Evolutionary conservation across 2,888 invertebrate species (phyloP), one percentile per base, ranked within the genome.

Genomic region (Sphaerophoria rueppellii): DNA sequence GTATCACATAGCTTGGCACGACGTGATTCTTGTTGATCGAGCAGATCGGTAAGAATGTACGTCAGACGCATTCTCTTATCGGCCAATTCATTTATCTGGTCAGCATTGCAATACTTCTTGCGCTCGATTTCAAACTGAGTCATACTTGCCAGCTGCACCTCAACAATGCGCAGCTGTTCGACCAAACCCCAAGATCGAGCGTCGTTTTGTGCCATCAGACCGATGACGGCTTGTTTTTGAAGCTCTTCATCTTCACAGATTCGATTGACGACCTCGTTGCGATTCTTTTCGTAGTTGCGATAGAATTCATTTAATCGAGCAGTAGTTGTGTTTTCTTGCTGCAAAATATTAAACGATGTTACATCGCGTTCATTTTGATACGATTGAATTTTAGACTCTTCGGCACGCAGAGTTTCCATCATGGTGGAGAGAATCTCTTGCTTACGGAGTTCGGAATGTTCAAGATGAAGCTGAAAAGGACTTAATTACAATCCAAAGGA

Each of bases 181-280:
- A 95, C 93, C 35, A 96, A 92, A 88, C 95, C 95, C 95, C 96
- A 96, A 86, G 94, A 95, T 88, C 95, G 94, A 6, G 95, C 94
- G 91, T 96, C 96, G 85, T 95, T 95, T 89, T 94, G 93, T 91
- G 95, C 95, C 81, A 96, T 91, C 58, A 96, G 91, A 12, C 95
- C 94, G 35, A 95, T 94, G 4, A 96, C 95, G 7, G 95, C 94
- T 5, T 94, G 95, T 90, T 95, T 95, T 90, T 96, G 96, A 71
- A 96, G 89, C 87, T 95, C 95, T 89, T 94, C 95, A 89, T 96
- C 95, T 89, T 94, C 93, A 87, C 94, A 92, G 72, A 96, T 92
- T 88, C 94, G 93, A 60, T 93, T 92, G 0, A 95, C 92, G 67
- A 95, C 91, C 78, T 93, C 93, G 69, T 93, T 93, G 79, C 94